Evolutionary conservation across 2,888 invertebrate species (phyloP), one percentile per base, ranked within the genome.

Genomic region (Kryphioiulus occultus): DNA sequence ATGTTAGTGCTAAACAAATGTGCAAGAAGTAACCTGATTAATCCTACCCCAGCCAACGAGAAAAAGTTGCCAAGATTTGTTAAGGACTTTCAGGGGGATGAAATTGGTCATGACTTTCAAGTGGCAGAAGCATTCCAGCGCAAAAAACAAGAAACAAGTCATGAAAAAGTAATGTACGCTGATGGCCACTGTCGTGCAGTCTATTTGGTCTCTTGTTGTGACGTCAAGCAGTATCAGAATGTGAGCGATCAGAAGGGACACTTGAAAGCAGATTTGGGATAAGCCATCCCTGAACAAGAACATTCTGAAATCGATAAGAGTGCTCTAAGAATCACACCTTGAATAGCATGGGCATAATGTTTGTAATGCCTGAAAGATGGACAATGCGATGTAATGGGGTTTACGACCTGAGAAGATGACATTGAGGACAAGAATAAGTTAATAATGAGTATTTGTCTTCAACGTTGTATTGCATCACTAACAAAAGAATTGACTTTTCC

Each of bases 81-180:
- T 59, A 7, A 88, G 85, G n/a, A 86, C n/a, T 17, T 59, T 78
- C 19, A 88, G 22, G 4, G 88, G 88, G 10, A 88, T 42, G 26
- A 88, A 19, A 15, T 22, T 88, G 17, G 88, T 88, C 88, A 88
- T 88, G 26, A 78, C 59, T 78, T 88, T 88, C 15, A 88, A 26
- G 82, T 86, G 68, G 30, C 88, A 88, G 30, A 86, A 86, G n/a
- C 86, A 85, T n/a, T 88, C 88, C 19, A 88, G 42, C 12, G 88
- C 85, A 42, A 88, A 86, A 30, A 88, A 88, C 39, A 88, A 39
- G 86, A 88, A 88, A 17, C 78, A 26, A 1, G 82, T 32, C 68
- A 47, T 88, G 68, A 88, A 88, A n/a, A 88, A 88, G 44, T 44
- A 88, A 47, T 88, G 88, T 17, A 88, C 78, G 86, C 88, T 68